A percentile compares a stretch with the other conserved stretches of the same genome.
phyloP scores from a whole-genome alignment of 2,888 invertebrate species.

The Octodonta nipae region DNA sequence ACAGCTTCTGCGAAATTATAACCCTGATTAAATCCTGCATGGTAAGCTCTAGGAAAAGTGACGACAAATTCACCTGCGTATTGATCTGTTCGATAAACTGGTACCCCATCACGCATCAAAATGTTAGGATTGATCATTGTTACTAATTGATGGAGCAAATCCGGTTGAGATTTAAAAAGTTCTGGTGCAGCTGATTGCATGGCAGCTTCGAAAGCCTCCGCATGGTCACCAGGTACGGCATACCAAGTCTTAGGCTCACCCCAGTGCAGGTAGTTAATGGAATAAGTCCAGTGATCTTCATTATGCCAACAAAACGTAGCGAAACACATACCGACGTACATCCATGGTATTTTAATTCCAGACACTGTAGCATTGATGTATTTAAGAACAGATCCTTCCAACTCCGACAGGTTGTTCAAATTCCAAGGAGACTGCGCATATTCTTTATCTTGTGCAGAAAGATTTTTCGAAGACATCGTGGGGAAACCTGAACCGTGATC shows the following conservation, averaged over 20 bases:
- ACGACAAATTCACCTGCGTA: constrained; percentile 97
- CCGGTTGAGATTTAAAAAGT: constrained; percentile 88
- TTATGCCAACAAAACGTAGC: constrained; percentile 99
- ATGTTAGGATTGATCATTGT: constrained; percentile 98
- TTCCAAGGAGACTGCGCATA: constrained; percentile 94
- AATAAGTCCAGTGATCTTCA: constrained; percentile 99
- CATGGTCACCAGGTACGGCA: constrained; percentile 86
- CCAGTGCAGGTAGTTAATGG: constrained; percentile 98
- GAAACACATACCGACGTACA: constrained; percentile 99
- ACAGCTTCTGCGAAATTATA: constrained; percentile 99
- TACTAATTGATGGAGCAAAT: constrained; percentile 92
- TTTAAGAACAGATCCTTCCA: constrained; percentile 83
- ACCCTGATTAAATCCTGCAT: constrained; percentile 98
- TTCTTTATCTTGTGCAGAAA: constrained; percentile 71
- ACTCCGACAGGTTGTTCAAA: constrained; percentile 88
- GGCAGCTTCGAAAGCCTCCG: constrained; percentile 85
- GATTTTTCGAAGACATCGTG: constrained; percentile 68
- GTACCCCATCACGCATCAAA: constrained; percentile 69
- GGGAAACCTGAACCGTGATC: constrained; percentile 97
- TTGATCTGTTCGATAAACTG: constrained; percentile 78
- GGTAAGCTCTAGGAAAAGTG: constrained; percentile 98
- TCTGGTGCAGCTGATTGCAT: constrained; percentile 96
- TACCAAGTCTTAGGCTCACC: constrained; percentile 97
- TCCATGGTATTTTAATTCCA: constrained; percentile 98
- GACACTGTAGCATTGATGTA: constrained; percentile 97